phyloP scores from a whole-genome alignment of 2,797 vertebrate species.

The Thaleichthys pacificus region DNA sequence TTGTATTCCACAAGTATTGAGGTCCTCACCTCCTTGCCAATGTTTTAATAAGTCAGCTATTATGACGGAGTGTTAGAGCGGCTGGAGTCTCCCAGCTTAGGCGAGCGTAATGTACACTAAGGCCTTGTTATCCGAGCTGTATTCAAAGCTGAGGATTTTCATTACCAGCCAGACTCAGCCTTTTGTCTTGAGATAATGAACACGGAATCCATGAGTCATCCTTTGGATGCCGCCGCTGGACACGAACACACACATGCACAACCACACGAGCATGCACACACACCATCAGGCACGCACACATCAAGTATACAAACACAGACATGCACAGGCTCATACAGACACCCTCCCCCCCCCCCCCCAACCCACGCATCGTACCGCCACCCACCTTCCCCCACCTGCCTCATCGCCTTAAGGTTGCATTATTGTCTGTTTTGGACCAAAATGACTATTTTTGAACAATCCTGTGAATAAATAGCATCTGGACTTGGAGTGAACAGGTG shows the following conservation, averaged over 20 bases:
- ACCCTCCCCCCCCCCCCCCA: no score
- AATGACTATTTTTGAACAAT: background rate
- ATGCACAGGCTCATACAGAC: no score
- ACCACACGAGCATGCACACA: no score
- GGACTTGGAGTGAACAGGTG: background rate
- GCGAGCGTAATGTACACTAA: background rate
- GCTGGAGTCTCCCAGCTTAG: background rate
- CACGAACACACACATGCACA: slow-evolving; percentile 21
- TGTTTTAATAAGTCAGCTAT: background rate
- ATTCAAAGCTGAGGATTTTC: background rate
- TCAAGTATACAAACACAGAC: no score
- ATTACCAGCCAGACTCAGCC: slow-evolving; percentile 42
- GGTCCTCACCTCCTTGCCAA: background rate
- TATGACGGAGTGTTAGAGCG: background rate
- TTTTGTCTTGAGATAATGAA: slow-evolving; percentile 34
- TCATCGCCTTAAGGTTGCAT: no score
- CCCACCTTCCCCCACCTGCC: no score
- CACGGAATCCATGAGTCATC: slow-evolving; percentile 46
- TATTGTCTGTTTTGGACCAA: no score
- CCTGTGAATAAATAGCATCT: background rate
- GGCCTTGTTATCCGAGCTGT: background rate
- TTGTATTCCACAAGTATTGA: background rate
- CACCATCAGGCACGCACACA: no score
- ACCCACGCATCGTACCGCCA: no score
- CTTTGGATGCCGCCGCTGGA: background rate